Base-by-base conservation (phyloP, 2,888 invertebrate species). In the Lymantria monacha region DNA sequence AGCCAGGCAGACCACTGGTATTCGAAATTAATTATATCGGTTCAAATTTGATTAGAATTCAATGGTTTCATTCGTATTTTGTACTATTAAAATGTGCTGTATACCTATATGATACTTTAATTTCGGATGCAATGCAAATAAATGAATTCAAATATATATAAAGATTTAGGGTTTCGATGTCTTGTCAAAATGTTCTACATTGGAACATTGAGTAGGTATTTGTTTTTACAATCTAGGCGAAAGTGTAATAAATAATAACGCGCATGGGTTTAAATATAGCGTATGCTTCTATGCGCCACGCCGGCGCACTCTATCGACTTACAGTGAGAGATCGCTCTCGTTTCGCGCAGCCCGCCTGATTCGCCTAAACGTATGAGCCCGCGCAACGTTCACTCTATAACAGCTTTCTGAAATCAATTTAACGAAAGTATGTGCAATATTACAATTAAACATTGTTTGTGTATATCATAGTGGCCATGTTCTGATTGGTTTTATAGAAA, bases 211-310 rank as follows among this genome's bases (percentile, higher is more conserved):
- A 68, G 66, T 69, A 63, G 69, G 68, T 75, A 76, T 81, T 66
- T 33, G 64, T 68, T 74, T 81, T 83, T 79, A 84, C 74, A 78
- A 75, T 78, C 72, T 74, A 76, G 69, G 57, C 71, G 76, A 81
- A 83, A 80, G 81, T 74, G 72, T 78, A 82, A 85, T 87, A 87
- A 87, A 89, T 87, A 82, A 87, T 83, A 86, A 80, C 77, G 79
- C 76, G 79, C 74, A 63, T 69, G 69, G 49, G 72, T 74, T 79
- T 80, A 78, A 75, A 69, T 79, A 73, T 68, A 74, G 76, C 66
- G 63, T 58, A 63, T 66, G 65, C 65, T 58, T 60, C 63, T 46
- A 63, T 66, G 69, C 66, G 70, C 59, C 54, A 59, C 52, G 61
- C 58, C 55, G 55, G 7, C 31, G 54, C 58, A 59, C 53, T 55